Evolutionary conservation across 2,113 vertebrate genomes (phyloP).

Genomic region (Willisornis vidua): DNA sequence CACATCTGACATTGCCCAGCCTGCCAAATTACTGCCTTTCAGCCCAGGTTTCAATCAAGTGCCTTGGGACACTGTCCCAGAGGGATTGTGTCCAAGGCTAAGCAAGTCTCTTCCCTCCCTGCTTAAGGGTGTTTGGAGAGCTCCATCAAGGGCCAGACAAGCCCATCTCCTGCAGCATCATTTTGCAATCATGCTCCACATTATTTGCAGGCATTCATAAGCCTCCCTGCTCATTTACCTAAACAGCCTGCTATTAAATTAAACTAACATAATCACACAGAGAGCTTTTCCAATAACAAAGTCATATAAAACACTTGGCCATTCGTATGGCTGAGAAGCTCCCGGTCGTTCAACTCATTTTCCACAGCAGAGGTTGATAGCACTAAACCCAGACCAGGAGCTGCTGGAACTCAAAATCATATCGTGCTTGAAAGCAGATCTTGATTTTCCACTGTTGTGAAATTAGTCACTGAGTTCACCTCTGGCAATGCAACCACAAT

Average conservation of each 20-base stretch:
- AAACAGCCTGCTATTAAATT: constrained; percentile 47
- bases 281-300: background rate
- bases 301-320: background rate
- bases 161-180: background rate
- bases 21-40: background rate
- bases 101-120: background rate
- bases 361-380: background rate
- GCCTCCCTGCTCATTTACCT: constrained; percentile 51
- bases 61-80: background rate
- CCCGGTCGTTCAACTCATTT: background rate
- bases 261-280: constrained; percentile 24
- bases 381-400: background rate
- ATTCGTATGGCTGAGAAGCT: background rate
- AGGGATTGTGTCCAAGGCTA: background rate
- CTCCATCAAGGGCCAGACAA: background rate
- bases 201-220: background rate
- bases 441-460: background rate
- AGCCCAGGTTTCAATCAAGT: background rate
- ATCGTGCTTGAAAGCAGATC: background rate
- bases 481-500: background rate
- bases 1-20: background rate
- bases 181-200: background rate
- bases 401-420: background rate
- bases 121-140: background rate
- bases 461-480: background rate